phyloP scores from a whole-genome alignment of 2,888 invertebrate genomes.

The Frankliniella intonsa region DNA sequence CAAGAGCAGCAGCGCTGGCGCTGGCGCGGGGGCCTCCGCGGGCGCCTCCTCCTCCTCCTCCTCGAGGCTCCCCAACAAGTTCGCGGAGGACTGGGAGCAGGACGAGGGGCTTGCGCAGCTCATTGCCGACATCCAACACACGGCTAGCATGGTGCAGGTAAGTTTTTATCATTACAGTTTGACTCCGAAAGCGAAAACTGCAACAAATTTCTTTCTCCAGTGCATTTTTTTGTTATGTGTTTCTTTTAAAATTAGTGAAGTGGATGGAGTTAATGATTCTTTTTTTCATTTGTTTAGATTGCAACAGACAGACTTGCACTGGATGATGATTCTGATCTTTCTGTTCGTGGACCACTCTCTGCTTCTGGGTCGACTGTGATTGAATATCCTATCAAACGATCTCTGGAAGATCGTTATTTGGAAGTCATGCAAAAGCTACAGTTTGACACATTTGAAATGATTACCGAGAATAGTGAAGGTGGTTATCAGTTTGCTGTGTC shows the following conservation, averaged over 20 bases:
- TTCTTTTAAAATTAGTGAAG: no score
- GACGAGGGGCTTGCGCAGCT: constrained; percentile 84
- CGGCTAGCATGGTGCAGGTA: constrained; percentile 48
- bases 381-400: constrained; percentile 52
- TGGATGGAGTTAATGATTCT: background rate
- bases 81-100: constrained; percentile 67
- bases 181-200: no score
- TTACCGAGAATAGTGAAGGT: constrained; percentile 70
- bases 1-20: constrained; percentile 47
- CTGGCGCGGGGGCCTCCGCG: constrained; percentile 37
- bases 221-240: background rate
- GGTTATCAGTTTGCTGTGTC: constrained; percentile 77
- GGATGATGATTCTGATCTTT: constrained; percentile 39
- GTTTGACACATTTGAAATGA: constrained; percentile 91
- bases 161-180: constrained; percentile 3
- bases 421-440: constrained; percentile 84
- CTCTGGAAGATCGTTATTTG: constrained; percentile 72
- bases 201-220: background rate
- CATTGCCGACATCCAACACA: constrained; percentile 83
- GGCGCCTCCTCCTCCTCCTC: constrained; percentile 43
- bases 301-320: constrained; percentile 39
- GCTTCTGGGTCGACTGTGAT: constrained; percentile 38
- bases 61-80: constrained; percentile 43
- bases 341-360: constrained; percentile 46
- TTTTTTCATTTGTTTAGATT: constrained; percentile 33